phyloP scores from a whole-genome alignment of 2,113 vertebrate genomes.

The Nyctibius bracteatus region DNA sequence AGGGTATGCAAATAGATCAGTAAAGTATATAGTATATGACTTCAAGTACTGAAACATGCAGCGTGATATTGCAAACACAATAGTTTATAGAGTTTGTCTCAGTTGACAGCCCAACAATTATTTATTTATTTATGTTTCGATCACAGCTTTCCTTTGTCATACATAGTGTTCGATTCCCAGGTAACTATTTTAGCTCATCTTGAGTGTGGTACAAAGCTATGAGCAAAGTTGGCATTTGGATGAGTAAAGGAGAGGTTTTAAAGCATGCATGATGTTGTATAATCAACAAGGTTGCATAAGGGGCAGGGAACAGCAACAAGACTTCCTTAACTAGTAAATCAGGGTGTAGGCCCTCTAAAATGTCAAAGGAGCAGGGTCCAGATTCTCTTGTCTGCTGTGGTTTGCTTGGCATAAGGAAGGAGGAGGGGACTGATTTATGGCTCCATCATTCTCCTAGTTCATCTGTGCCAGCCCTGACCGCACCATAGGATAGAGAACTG shows the following conservation, averaged over 20 bases:
- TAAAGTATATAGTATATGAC: constrained; percentile 41
- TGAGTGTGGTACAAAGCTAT: neutral
- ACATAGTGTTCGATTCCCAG: neutral
- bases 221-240: neutral
- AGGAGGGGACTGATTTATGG: neutral
- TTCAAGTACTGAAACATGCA: constrained; percentile 55
- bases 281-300: neutral
- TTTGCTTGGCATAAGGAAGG: neutral
- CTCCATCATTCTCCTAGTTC: neutral
- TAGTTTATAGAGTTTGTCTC: neutral
- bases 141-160: neutral
- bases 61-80: constrained; percentile 39
- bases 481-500: neutral
- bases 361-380: neutral
- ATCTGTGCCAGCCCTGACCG: neutral
- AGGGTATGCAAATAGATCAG: constrained; percentile 78
- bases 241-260: neutral
- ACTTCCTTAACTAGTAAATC: neutral
- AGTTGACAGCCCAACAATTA: neutral
- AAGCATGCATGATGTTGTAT: neutral
- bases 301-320: neutral
- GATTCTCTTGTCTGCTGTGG: neutral
- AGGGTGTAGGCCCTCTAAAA: neutral
- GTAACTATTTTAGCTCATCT: neutral
- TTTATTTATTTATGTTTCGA: neutral